phyloP scores from a whole-genome alignment of 2,888 invertebrate genomes.

The Tipula confusa region DNA sequence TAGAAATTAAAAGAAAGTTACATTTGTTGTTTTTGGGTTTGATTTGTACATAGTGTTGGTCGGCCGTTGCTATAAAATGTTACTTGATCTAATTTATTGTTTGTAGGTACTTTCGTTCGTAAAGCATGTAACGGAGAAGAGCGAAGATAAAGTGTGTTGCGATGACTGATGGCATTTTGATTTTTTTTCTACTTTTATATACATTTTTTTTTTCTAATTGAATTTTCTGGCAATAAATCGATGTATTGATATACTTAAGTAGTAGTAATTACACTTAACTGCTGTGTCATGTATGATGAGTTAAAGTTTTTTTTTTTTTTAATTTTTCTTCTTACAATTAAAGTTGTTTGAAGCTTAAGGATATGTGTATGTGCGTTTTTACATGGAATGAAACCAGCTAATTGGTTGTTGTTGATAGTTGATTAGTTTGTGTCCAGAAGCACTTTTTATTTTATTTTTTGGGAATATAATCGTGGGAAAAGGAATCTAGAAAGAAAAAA shows the following conservation, averaged over 20 bases:
- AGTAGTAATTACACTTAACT: background rate
- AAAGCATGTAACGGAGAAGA: too few species aligned
- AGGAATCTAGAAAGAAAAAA: background rate
- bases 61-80: background rate
- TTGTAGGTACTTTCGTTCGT: background rate
- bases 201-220: background rate
- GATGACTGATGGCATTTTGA: background rate
- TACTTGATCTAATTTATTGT: background rate
- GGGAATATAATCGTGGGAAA: background rate
- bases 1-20: background rate
- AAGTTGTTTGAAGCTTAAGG: background rate
- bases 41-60: background rate
- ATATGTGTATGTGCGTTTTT: background rate
- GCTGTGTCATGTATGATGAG: background rate
- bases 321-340: background rate
- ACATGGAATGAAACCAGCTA: background rate
- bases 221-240: constrained; percentile 16
- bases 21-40: background rate
- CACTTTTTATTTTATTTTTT: background rate
- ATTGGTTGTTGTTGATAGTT: background rate
- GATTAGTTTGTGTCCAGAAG: background rate
- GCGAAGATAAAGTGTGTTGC: background rate
- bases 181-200: background rate
- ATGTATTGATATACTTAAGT: background rate
- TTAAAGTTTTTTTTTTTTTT: background rate